Percentiles rank a stretch among this genome's conserved stretches.
These are phyloP conservation scores for Podarcis lilfordi DNA, from an alignment of 2,797 vertebrate genomes.

Conservation along the genomic window DNA sequence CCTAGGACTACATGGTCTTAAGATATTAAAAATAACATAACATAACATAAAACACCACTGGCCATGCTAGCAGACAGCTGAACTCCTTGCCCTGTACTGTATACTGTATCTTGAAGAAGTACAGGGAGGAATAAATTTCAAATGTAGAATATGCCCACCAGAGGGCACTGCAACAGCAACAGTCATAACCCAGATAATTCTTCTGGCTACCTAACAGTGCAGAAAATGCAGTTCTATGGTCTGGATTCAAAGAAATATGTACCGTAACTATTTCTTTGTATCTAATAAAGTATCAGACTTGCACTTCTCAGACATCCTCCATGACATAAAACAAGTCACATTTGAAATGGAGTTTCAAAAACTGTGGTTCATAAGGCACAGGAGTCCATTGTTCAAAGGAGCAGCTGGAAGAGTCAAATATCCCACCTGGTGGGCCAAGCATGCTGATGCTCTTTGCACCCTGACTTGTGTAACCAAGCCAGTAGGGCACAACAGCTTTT, in stretches of 20 bases:
- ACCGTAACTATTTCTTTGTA: background rate
- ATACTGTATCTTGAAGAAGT: background rate
- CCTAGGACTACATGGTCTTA: background rate
- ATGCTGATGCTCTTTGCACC: background rate
- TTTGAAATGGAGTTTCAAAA: background rate
- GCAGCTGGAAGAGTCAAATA: background rate
- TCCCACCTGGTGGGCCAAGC: background rate
- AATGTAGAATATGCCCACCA: background rate
- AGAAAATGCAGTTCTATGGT: background rate
- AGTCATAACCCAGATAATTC: background rate
- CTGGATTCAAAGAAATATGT: background rate
- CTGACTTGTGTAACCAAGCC: background rate
- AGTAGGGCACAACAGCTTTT: background rate
- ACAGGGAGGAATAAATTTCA: background rate
- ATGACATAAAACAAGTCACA: background rate
- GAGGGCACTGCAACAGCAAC: conserved; percentile 2
- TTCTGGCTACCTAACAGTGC: background rate
- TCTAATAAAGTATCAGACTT: background rate
- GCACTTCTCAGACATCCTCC: background rate
- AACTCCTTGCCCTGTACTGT: no score
- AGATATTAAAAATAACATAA: background rate
- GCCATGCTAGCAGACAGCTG: no score
- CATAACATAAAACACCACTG: background rate
- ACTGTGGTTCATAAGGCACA: background rate
- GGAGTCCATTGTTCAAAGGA: background rate